These are phyloP conservation scores for Ectemnius cavifrons DNA, from an alignment of 2,888 invertebrate genomes.

Conservation along the genomic window DNA sequence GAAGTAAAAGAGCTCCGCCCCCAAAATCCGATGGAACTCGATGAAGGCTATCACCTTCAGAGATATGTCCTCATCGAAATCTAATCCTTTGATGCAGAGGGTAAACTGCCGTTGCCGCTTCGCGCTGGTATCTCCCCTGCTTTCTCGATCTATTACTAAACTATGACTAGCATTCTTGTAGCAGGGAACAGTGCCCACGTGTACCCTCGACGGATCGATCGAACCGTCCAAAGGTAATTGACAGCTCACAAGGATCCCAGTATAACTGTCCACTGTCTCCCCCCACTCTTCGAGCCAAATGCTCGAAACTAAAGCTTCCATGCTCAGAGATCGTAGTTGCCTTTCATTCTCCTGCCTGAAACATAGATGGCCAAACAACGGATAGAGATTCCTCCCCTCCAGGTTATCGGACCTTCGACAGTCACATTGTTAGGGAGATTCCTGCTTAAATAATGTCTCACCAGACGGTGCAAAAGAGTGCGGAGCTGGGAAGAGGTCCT, in stretches of 20 bases:
- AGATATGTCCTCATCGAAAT: slow-evolving; percentile 83
- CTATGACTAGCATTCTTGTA: slow-evolving; percentile 74
- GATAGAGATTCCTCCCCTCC: not conserved
- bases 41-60: slow-evolving; percentile 85
- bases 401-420: not conserved
- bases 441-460: slow-evolving; percentile 56
- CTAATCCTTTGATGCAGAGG: slow-evolving; percentile 86
- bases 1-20: slow-evolving; percentile 83
- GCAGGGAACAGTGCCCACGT: slow-evolving; percentile 67
- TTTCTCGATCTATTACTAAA: slow-evolving; percentile 58
- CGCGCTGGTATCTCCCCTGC: slow-evolving; percentile 15
- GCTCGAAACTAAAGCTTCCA: slow-evolving; percentile 81
- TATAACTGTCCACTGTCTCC: slow-evolving; percentile 78
- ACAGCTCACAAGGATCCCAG: slow-evolving; percentile 83
- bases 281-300: slow-evolving; percentile 85
- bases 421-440: not conserved
- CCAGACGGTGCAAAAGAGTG: slow-evolving; percentile 74
- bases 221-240: slow-evolving; percentile 79
- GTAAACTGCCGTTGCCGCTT: slow-evolving; percentile 79
- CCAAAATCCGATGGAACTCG: slow-evolving; percentile 84
- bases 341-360: slow-evolving; percentile 75
- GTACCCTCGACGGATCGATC: slow-evolving; percentile 58
- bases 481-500: slow-evolving; percentile 67
- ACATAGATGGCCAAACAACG: not conserved
- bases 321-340: slow-evolving; percentile 79